Evolutionary conservation across 2,797 vertebrate species (phyloP), one percentile per base, ranked within the genome.

Genomic region (Scyliorhinus canicula): DNA sequence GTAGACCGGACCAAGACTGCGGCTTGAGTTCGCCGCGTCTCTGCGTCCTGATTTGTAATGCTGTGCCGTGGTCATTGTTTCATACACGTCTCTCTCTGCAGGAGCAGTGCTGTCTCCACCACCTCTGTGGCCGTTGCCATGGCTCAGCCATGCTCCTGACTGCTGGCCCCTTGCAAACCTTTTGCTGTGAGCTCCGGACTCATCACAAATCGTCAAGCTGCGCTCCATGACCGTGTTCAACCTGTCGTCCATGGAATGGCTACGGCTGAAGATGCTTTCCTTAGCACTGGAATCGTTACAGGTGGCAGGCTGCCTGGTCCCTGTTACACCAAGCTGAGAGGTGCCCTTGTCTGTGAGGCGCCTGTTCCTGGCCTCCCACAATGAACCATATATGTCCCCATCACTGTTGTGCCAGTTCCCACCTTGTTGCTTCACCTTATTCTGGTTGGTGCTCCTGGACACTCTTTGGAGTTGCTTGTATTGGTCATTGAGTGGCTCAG

Each of bases 301-400:
- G 24, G n/a, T 8, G 31, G 26, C 5, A 4, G 63, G 63, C 47
- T 44, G 4, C 35, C 65, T 93, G 0, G 21, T 52, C 47, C 67
- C 5, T 31, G 93, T 71, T 16, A 71, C 65, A 19, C 44, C 26
- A 31, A 35, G n/a, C 35, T 11, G 52, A 19, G 52, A 21, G 52
- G 11, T 44, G 21, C 40, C 40, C 11, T 3, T 47, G 47, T 35
- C 93, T 2, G 14, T 71, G 65, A 50, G 93, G 67, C 31, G 16
- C 35, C 86, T 95, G 93, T 96, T 95, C 94, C 40, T 90, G 82
- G 95, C 63, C 5, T 69, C 95, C 95, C 95, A 71, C 95, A 35
- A 19, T 12, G 90, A 4, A 44, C 79, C 77, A 28, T 91, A 95
- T 11, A 44, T 52, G 52, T 91, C 86, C 35, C 86, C 55, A 2